phyloP scores from a whole-genome alignment of 2,888 invertebrate genomes.

The Dryobotodes eremita region DNA sequence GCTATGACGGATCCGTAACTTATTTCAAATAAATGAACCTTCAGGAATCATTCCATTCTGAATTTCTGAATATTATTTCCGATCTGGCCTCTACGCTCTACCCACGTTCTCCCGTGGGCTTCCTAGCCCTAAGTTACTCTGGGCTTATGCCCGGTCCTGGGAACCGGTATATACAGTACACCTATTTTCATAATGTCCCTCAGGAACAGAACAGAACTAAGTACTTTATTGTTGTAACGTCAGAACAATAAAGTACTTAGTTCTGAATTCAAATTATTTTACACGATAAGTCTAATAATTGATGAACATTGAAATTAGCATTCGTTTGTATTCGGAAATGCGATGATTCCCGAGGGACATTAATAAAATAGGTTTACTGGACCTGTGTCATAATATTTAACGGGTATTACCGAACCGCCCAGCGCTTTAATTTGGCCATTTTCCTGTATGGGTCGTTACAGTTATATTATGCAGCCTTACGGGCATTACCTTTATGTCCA shows the following conservation, averaged over 20 bases:
- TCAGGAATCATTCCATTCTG: too few species aligned
- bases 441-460: neutral
- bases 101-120: neutral
- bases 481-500: neutral
- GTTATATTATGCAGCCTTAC: neutral
- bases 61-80: constrained; percentile 6
- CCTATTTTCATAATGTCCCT: neutral
- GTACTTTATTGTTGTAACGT: too few species aligned
- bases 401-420: neutral
- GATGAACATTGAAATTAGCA: too few species aligned
- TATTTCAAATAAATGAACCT: neutral
- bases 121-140: neutral
- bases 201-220: too few species aligned
- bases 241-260: too few species aligned
- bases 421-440: constrained; percentile 10
- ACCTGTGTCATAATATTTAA: too few species aligned
- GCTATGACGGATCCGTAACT: neutral
- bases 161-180: neutral
- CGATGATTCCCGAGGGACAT: too few species aligned
- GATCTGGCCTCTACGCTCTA: neutral
- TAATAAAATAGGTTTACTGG: too few species aligned
- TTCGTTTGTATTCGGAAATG: too few species aligned
- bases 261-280: too few species aligned
- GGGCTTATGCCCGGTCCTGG: neutral
- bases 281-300: too few species aligned